Evolutionary conservation across 2,113 vertebrate species (phyloP).

Genomic region (Xyliphius kryptos): DNA sequence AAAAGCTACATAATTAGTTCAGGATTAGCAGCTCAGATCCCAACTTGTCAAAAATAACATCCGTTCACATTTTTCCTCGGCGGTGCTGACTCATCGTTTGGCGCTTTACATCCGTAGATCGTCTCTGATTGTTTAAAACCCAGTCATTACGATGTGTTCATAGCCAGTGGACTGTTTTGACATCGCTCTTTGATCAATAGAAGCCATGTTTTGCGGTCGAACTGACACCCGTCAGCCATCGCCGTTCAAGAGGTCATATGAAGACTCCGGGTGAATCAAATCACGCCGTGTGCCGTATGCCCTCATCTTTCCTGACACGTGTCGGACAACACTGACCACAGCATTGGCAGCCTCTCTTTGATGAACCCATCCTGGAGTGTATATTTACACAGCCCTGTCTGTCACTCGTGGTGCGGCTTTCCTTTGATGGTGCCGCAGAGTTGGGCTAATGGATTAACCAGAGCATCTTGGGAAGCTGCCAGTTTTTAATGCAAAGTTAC

Average conservation of each 20-base stretch:
- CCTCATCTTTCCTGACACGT: constrained; percentile 61
- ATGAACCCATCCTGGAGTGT: constrained; percentile 49
- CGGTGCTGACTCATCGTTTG: not conserved
- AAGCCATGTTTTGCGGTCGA: constrained; percentile 52
- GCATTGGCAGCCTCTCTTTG: constrained; percentile 51
- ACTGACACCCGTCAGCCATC: constrained; percentile 45
- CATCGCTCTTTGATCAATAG: constrained; percentile 64
- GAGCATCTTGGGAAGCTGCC: constrained; percentile 36
- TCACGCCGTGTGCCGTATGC: constrained; percentile 45
- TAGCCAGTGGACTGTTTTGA: constrained; percentile 57
- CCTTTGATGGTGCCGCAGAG: constrained; percentile 48
- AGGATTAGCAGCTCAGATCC: not conserved
- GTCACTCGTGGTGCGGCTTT: constrained; percentile 35
- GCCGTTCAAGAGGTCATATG: constrained; percentile 58
- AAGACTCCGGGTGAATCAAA: constrained; percentile 58
- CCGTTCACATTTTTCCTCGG: not conserved
- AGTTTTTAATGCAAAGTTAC: constrained; percentile 19
- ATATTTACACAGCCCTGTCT: constrained; percentile 58
- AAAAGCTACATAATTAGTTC: not conserved
- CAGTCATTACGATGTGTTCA: constrained; percentile 38
- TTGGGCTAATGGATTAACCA: constrained; percentile 31
- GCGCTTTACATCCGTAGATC: constrained; percentile 9
- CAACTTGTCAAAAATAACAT: not conserved
- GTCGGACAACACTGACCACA: constrained; percentile 65
- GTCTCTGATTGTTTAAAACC: constrained; percentile 32